Conservation (phyloP, 1,140 invertebrate species). For the Panulirus ornatus region DNA sequence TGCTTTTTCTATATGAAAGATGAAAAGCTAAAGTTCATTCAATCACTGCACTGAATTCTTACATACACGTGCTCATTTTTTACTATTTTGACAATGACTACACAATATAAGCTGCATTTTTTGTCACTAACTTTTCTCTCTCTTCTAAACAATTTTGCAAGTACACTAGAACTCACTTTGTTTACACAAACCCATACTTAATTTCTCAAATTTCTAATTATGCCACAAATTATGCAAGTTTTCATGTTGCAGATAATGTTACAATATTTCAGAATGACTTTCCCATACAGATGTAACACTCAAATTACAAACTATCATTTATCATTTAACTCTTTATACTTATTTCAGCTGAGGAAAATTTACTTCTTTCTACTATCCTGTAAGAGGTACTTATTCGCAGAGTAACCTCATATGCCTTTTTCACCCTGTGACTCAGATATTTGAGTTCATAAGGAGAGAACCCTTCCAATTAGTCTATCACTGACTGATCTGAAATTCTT, state of each 20-base stretch:
- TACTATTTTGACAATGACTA: conserved; percentile 50
- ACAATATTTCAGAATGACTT: conserved; percentile 17
- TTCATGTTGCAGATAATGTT: background rate
- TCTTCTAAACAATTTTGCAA: conserved; percentile 10
- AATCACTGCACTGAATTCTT: conserved; percentile 47
- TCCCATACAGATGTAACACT: conserved; percentile 21
- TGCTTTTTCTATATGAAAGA: conserved; percentile 17
- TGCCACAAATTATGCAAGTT: conserved; percentile 18
- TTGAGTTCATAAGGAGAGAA: conserved; percentile 3
- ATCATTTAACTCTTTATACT: background rate
- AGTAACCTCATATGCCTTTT: background rate
- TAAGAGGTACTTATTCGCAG: background rate
- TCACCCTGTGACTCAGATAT: background rate
- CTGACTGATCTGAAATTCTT: conserved; percentile 6
- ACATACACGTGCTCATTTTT: conserved; percentile 19
- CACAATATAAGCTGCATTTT: conserved; percentile 35
- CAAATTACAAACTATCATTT: background rate
- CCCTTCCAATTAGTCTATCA: conserved; percentile 6
- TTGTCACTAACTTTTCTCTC: background rate
- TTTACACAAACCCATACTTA: background rate
- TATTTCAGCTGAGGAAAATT: background rate
- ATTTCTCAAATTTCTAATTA: conserved; percentile 1
- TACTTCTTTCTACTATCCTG: background rate
- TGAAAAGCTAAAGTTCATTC: conserved; percentile 34
- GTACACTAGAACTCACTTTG: conserved; percentile 11